These are phyloP conservation scores for Galerucella nymphaeae DNA, from an alignment of 2,888 invertebrate genomes.

Conservation along the genomic window DNA sequence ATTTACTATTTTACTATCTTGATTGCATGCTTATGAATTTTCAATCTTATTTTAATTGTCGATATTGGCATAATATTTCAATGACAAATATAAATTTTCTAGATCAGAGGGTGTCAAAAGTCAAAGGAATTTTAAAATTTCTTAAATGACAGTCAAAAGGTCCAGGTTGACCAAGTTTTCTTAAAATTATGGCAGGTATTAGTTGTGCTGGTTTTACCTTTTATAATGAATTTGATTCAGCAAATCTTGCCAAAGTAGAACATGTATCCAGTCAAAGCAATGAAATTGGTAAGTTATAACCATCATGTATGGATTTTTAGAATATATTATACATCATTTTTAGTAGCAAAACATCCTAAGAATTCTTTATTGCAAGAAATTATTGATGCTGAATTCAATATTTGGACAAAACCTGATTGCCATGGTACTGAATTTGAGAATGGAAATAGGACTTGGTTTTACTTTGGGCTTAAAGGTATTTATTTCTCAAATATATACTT, in stretches of 20 bases:
- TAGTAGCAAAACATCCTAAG: slow-evolving; percentile 44
- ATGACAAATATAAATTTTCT: slow-evolving; percentile 7
- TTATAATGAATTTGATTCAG: slow-evolving; percentile 90
- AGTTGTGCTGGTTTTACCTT: slow-evolving; percentile 82
- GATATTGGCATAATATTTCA: slow-evolving; percentile 12
- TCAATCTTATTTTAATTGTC: neutral
- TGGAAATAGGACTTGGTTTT: slow-evolving; percentile 92
- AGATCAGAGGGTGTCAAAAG: slow-evolving; percentile 18
- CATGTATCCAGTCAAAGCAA: slow-evolving; percentile 68
- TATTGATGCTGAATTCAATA: slow-evolving; percentile 84
- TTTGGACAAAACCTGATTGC: slow-evolving; percentile 93
- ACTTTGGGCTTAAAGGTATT: slow-evolving; percentile 80
- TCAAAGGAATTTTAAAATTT: slow-evolving; percentile 22
- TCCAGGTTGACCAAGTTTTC: slow-evolving; percentile 28
- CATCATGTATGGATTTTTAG: neutral
- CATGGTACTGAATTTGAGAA: slow-evolving; percentile 88
- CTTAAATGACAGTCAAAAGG: slow-evolving; percentile 36
- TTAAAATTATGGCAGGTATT: slow-evolving; percentile 64
- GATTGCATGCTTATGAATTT: slow-evolving; percentile 15
- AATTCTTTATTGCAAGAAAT: slow-evolving; percentile 62
- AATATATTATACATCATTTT: slow-evolving; percentile 5
- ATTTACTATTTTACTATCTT: slow-evolving; percentile 32
- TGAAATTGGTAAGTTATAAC: slow-evolving; percentile 65
- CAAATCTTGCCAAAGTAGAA: slow-evolving; percentile 87
- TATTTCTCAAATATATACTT: neutral